Conservation (phyloP, 2,888 invertebrate species). For the Azorinus chamasolen region DNA sequence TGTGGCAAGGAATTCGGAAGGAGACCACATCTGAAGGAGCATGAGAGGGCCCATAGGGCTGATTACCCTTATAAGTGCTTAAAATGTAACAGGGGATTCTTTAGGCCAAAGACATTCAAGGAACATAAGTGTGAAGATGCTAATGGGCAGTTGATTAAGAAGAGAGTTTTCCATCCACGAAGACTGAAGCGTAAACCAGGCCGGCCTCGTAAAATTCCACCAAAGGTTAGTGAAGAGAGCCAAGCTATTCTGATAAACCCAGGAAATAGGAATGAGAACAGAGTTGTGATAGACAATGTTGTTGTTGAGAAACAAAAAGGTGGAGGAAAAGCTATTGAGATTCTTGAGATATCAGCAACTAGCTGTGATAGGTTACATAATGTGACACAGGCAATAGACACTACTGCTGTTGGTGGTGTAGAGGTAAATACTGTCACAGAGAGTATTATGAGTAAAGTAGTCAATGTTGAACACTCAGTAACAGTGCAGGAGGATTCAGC, state of each 20-base stretch:
- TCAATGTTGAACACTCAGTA: too few species aligned
- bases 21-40: conserved; percentile 84
- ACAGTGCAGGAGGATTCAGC: too few species aligned
- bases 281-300: neutral
- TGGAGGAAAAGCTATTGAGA: neutral
- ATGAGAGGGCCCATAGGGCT: conserved; percentile 83
- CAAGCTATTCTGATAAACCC: neutral
- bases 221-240: conserved; percentile 10
- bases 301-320: neutral
- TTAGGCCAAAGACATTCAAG: conserved; percentile 79
- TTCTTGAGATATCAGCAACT: too few species aligned
- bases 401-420: neutral
- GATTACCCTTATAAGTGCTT: conserved; percentile 82
- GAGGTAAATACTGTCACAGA: too few species aligned
- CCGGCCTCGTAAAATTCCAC: conserved; percentile 72
- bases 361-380: too few species aligned
- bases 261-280: neutral
- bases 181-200: conserved; percentile 76
- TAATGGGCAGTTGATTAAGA: conserved; percentile 63
- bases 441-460: too few species aligned
- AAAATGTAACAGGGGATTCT: conserved; percentile 83
- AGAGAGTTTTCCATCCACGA: conserved; percentile 72
- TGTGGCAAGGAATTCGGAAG: conserved; percentile 86
- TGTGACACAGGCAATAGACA: neutral
- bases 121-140: conserved; percentile 82